These are phyloP conservation scores for Magallana gigas DNA, from an alignment of 1,140 invertebrate species.

Conservation along the genomic window DNA sequence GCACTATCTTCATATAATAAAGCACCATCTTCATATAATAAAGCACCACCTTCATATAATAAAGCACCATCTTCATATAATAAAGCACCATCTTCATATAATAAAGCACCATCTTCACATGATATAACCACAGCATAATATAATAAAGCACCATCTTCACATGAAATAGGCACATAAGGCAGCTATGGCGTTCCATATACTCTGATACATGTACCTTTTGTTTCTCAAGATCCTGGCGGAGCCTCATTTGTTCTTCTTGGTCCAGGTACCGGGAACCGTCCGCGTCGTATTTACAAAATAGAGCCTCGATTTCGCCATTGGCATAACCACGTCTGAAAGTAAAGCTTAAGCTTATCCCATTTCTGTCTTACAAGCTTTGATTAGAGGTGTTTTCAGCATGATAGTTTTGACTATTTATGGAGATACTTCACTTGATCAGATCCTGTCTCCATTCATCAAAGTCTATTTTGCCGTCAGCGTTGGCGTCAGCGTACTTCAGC, in stretches of 20 bases:
- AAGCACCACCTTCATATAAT: too few species aligned
- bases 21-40: too few species aligned
- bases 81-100: too few species aligned
- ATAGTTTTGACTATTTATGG: not conserved
- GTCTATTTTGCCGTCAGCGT: constrained; percentile 80
- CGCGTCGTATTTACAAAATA: constrained; percentile 84
- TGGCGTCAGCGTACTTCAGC: constrained; percentile 80
- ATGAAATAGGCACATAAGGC: too few species aligned
- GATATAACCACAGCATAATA: too few species aligned
- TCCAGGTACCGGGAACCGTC: constrained; percentile 81
- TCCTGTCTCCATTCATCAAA: constrained; percentile 85
- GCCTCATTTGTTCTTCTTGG: constrained; percentile 79
- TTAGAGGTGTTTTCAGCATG: not conserved
- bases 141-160: too few species aligned
- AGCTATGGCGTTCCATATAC: too few species aligned
- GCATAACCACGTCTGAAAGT: constrained; percentile 82
- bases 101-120: too few species aligned
- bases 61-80: too few species aligned
- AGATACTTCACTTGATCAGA: constrained; percentile 82
- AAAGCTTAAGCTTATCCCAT: not conserved
- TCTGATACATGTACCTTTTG: constrained; percentile 66
- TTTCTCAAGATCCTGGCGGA: constrained; percentile 73
- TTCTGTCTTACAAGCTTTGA: not conserved
- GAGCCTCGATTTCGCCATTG: constrained; percentile 85
- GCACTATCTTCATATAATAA: too few species aligned